Evolutionary conservation across 2,113 vertebrate species (phyloP), one percentile per base, ranked within the genome.

Genomic region (Hipposideros armiger): DNA sequence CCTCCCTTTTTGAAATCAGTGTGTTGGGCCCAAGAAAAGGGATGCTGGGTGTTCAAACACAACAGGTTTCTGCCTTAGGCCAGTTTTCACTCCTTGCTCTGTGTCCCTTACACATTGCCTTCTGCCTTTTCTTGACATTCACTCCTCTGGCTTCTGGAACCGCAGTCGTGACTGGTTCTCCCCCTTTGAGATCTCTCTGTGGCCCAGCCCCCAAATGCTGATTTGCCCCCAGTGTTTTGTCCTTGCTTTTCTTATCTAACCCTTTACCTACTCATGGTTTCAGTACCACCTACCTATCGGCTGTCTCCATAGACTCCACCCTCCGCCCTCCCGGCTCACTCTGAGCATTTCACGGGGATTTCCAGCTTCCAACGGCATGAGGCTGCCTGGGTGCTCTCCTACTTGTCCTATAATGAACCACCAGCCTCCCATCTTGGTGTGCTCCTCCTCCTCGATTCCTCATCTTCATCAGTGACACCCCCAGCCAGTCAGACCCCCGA

Each of bases 351-450:
- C 11, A 0, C 11, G 15, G 52, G 45, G 45, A 45, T 20, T 67
- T 7, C 67, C 36, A 30, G 30, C 42, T 40, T 28, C 40, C 42
- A 30, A 10, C 19, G 0, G 4, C 52, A 8, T 7, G 0, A n/a
- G 90, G 70, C 28, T 30, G 14, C 64, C 69, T 28, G 72, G 28
- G 1, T 4, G 8, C 5, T 15, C 52, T 20, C 16, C 77, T 40
- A 3, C 24, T 26, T 4, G 13, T 5, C n/a, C n/a, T 28, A 24
- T 4, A 0, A 1, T 1, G 32, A 87, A 17, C 36, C 11, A 0
- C 6, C 1, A 4, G 47, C 16, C 50, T 76, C 60, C 73, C 2
- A 2, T 4, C 50, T 4, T 4, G 60, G 30, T 17, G 0, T 1
- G 0, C 1, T 0, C 77, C 30, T 19, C 54, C 56, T 54, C 11